These are phyloP conservation scores for Podabrus alpinus DNA, from an alignment of 2,888 invertebrate species.

Conservation along the genomic window DNA sequence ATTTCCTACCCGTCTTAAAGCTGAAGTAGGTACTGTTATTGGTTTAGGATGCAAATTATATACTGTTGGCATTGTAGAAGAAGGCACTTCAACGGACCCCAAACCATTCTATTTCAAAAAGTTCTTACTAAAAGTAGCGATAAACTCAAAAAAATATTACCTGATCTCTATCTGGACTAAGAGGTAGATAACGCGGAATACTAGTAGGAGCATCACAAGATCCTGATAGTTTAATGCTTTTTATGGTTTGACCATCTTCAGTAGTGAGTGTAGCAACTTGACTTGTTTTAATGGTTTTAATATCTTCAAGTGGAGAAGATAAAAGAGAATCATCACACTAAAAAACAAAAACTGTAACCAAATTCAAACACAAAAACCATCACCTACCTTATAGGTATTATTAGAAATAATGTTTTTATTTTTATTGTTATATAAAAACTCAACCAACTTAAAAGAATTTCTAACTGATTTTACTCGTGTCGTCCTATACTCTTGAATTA, in stretches of 20 bases:
- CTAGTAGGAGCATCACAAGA: background rate
- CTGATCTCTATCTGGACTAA: background rate
- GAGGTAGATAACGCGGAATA: background rate
- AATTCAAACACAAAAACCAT: background rate
- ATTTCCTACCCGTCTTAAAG: constrained; percentile 62
- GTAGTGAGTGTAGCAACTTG: background rate
- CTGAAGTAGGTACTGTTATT: constrained; percentile 62
- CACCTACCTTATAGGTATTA: background rate
- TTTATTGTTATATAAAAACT: constrained; percentile 16
- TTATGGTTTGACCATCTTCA: background rate
- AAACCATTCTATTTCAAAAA: background rate
- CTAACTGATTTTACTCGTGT: constrained; percentile 42
- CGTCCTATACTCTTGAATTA: constrained; percentile 47
- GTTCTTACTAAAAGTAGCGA: background rate
- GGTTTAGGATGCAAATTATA: constrained; percentile 65
- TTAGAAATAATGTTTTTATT: background rate
- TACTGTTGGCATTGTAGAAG: constrained; percentile 38
- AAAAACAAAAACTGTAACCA: background rate
- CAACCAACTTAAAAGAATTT: constrained; percentile 5
- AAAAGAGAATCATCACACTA: constrained; percentile 8
- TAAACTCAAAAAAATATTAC: background rate
- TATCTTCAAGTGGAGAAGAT: constrained; percentile 1
- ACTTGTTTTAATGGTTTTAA: background rate
- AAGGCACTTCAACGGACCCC: constrained; percentile 15
- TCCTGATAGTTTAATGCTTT: background rate